These are phyloP conservation scores for Gnathonemus longibarbis DNA, from an alignment of 2,113 vertebrate species.

Conservation along the genomic window DNA sequence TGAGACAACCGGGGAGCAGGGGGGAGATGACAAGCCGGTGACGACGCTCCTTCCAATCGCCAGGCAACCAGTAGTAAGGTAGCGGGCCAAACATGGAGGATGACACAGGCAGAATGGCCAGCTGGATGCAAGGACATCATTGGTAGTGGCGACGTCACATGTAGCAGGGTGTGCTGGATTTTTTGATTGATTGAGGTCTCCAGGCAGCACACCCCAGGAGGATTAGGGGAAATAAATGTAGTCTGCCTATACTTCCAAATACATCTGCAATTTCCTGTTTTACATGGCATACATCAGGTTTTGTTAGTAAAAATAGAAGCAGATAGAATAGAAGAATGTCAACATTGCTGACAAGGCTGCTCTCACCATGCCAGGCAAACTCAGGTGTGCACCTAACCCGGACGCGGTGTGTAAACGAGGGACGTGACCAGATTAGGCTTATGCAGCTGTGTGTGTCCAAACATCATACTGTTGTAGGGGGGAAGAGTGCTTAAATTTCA, in stretches of 20 bases:
- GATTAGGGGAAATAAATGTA: background rate
- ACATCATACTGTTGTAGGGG: background rate
- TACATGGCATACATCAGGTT: background rate
- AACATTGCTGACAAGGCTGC: background rate
- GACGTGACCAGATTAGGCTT: background rate
- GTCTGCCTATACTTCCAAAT: background rate
- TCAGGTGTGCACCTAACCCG: background rate
- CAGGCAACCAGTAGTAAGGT: too few species aligned
- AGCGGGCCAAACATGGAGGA: too few species aligned
- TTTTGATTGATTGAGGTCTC: too few species aligned
- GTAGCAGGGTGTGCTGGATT: too few species aligned
- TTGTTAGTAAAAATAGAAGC: background rate
- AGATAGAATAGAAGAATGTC: background rate
- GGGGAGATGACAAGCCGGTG: too few species aligned
- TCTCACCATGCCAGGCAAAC: background rate
- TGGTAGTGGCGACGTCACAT: too few species aligned
- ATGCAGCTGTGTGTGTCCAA: background rate
- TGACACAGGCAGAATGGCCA: too few species aligned
- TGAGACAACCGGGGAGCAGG: too few species aligned
- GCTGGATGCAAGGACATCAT: too few species aligned
- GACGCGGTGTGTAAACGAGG: background rate
- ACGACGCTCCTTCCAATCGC: too few species aligned
- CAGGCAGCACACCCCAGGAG: too few species aligned
- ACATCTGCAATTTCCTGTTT: background rate
- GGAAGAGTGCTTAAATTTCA: background rate